Conservation (phyloP, 2,113 vertebrate species). For the Halcyon senegalensis region DNA sequence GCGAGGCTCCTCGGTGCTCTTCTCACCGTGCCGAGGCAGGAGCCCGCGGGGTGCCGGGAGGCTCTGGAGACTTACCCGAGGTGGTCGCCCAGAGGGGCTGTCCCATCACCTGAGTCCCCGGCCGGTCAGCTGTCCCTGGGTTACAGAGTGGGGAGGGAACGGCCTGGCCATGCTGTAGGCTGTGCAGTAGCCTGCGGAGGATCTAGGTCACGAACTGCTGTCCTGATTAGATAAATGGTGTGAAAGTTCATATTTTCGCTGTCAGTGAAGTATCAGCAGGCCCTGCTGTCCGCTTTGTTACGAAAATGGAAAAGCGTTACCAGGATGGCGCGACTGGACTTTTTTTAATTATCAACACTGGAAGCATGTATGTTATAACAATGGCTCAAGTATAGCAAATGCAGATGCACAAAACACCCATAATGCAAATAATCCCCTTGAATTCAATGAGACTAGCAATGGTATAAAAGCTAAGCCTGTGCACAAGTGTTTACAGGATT, state of each 20-base stretch:
- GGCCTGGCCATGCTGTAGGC: background rate
- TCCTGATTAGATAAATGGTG: background rate
- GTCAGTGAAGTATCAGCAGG: background rate
- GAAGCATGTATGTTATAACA: background rate
- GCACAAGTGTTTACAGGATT: background rate
- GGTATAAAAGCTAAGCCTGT: background rate
- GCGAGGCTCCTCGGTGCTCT: background rate
- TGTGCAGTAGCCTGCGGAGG: accelerated
- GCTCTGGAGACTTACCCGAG: background rate
- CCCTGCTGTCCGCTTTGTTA: background rate
- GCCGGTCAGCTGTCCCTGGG: accelerated
- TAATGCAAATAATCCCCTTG: background rate
- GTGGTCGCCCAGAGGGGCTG: background rate
- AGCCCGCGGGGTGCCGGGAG: background rate
- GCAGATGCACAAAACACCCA: background rate
- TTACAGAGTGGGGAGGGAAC: accelerated
- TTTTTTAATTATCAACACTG: background rate
- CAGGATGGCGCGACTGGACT: background rate
- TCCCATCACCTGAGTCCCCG: no score
- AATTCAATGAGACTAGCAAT: background rate
- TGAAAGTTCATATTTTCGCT: accelerated
- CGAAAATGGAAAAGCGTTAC: background rate
- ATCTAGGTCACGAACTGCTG: background rate
- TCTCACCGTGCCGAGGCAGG: no score
- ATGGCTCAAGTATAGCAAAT: background rate